Percentiles rank a stretch among this genome's conserved stretches.
Evolutionary conservation across 2,113 vertebrate genomes (phyloP).

Genomic region (Corythoichthys haematopterus): DNA sequence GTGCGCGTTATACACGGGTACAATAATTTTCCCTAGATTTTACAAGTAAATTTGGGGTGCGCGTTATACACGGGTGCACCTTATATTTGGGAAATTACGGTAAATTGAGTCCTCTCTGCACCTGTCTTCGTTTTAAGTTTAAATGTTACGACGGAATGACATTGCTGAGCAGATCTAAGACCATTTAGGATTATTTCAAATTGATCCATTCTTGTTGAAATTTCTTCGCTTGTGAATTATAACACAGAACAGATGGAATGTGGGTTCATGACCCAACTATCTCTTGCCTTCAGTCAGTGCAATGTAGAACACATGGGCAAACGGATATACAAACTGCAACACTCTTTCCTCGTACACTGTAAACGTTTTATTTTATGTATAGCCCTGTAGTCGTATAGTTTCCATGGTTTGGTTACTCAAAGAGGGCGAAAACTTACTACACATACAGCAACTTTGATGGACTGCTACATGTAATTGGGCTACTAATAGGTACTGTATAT

Average conservation of each 20-base stretch:
- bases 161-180: conserved; percentile 25
- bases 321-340: background rate
- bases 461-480: no score
- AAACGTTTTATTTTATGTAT: background rate
- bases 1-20: no score
- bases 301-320: conserved; percentile 1
- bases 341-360: conserved; percentile 1
- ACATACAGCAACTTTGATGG: no score
- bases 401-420: no score
- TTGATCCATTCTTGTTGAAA: conserved; percentile 11
- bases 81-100: no score
- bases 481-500: no score
- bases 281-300: background rate
- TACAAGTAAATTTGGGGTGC: no score
- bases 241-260: conserved; percentile 2
- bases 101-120: conserved; percentile 37
- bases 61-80: no score
- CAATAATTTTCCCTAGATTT: no score
- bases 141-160: conserved; percentile 17
- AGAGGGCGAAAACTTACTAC: no score
- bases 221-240: conserved; percentile 9
- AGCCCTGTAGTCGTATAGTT: no score
- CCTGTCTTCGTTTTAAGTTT: conserved; percentile 35
- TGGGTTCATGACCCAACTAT: conserved; percentile 1
- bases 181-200: conserved; percentile 19